Conservation (phyloP, 2,888 invertebrate species). For the Polylopha cassiicola region DNA sequence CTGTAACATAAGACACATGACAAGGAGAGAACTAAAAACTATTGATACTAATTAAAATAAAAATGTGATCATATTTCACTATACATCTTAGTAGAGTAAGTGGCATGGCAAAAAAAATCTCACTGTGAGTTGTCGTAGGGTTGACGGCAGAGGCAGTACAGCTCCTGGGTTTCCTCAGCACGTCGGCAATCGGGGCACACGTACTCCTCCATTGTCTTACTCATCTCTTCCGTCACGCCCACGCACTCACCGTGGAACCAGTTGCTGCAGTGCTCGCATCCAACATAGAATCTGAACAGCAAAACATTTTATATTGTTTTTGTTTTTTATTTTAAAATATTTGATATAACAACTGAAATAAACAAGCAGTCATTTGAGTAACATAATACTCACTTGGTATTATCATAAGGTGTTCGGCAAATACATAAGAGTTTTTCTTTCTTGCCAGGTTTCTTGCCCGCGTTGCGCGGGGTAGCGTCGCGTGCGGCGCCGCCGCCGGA, state of each 20-base stretch:
- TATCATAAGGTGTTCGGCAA: slow-evolving; percentile 96
- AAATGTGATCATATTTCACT: too few relatives aligned
- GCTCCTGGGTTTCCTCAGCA: slow-evolving; percentile 91
- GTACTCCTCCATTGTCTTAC: slow-evolving; percentile 93
- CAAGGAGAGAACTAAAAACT: slow-evolving; percentile 12
- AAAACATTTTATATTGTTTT: background rate
- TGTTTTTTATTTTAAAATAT: background rate
- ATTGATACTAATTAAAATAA: too few relatives aligned
- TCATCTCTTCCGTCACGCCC: slow-evolving; percentile 93
- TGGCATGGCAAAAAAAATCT: too few relatives aligned
- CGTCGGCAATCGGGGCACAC: slow-evolving; percentile 91
- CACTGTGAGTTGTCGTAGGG: slow-evolving; percentile 98
- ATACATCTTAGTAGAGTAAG: too few relatives aligned
- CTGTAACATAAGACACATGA: slow-evolving; percentile 64
- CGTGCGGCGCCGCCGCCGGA: slow-evolving; percentile 43
- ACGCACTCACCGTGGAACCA: slow-evolving; percentile 99
- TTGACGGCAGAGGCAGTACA: slow-evolving; percentile 96
- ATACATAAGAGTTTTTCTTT: slow-evolving; percentile 93
- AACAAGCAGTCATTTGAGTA: background rate
- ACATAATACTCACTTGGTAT: slow-evolving; percentile 84
- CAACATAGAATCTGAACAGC: slow-evolving; percentile 91
- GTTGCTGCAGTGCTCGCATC: slow-evolving; percentile 97
- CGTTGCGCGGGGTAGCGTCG: slow-evolving; percentile 40
- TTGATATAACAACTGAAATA: background rate
- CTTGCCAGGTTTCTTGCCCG: slow-evolving; percentile 58